A percentile compares a stretch with the other conserved stretches of the same genome.
Evolutionary conservation across 2,113 vertebrate genomes (phyloP).

Genomic region (Myxocyprinus asiaticus): DNA sequence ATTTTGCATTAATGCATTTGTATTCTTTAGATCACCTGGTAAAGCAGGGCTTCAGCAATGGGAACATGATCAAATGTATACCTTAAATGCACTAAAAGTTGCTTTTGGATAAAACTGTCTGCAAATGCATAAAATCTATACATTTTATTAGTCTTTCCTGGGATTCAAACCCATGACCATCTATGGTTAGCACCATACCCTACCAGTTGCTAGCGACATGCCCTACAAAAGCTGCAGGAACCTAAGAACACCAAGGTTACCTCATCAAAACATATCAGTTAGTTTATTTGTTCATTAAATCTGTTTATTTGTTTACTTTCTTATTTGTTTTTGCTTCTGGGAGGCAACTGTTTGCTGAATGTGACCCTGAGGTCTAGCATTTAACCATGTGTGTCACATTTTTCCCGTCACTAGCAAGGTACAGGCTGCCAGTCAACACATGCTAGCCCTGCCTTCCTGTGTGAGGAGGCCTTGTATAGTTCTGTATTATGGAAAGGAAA

Average conservation of each 20-base stretch:
- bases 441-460: slow-evolving; percentile 36
- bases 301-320: background rate
- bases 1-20: too few species aligned
- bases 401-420: slow-evolving; percentile 3
- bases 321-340: background rate
- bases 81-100: too few species aligned
- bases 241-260: background rate
- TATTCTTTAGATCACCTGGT: too few species aligned
- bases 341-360: background rate
- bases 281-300: background rate
- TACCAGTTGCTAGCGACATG: too few species aligned
- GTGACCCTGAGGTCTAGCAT: background rate
- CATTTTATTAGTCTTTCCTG: too few species aligned
- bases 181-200: too few species aligned
- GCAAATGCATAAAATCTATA: too few species aligned
- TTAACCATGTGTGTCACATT: slow-evolving; percentile 2
- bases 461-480: slow-evolving; percentile 49
- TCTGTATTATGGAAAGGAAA: slow-evolving; percentile 65
- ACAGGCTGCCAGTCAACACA: background rate
- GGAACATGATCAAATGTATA: too few species aligned
- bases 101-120: too few species aligned
- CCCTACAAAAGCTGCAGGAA: too few species aligned
- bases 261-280: background rate
- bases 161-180: too few species aligned
- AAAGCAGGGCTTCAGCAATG: too few species aligned